Conservation (phyloP, 2,888 invertebrate species). For the Aethes cnicana region DNA sequence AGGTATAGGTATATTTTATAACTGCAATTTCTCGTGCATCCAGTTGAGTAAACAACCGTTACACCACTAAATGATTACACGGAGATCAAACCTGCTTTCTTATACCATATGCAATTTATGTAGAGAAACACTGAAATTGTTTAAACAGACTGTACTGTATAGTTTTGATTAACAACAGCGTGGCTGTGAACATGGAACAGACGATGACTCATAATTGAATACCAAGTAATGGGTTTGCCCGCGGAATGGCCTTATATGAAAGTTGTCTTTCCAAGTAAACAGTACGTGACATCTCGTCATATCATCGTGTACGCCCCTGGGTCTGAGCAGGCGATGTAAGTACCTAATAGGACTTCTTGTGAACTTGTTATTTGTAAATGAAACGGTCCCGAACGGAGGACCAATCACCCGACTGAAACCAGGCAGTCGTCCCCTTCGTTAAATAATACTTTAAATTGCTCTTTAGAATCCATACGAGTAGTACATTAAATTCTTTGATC, state of each 20-base stretch:
- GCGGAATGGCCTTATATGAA: conserved; percentile 28
- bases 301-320: conserved; percentile 16
- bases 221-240: conserved; percentile 9
- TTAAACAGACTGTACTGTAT: background rate
- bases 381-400: too few species aligned
- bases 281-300: conserved; percentile 15
- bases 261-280: conserved; percentile 21
- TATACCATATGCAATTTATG: conserved; percentile 1
- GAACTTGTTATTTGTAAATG: background rate
- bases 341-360: too few species aligned
- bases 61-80: conserved; percentile 8
- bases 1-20: too few species aligned
- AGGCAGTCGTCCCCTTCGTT: too few species aligned
- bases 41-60: conserved; percentile 12
- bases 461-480: too few species aligned
- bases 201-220: conserved; percentile 26
- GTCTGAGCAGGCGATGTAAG: background rate
- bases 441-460: too few species aligned
- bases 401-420: too few species aligned
- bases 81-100: background rate
- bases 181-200: conserved; percentile 1
- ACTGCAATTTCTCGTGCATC: conserved; percentile 11
- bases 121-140: conserved; percentile 9
- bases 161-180: conserved; percentile 2
- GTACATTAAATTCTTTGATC: too few species aligned